Conservation (phyloP, 2,797 vertebrate genomes). For the Neopelma chrysocephalum region DNA sequence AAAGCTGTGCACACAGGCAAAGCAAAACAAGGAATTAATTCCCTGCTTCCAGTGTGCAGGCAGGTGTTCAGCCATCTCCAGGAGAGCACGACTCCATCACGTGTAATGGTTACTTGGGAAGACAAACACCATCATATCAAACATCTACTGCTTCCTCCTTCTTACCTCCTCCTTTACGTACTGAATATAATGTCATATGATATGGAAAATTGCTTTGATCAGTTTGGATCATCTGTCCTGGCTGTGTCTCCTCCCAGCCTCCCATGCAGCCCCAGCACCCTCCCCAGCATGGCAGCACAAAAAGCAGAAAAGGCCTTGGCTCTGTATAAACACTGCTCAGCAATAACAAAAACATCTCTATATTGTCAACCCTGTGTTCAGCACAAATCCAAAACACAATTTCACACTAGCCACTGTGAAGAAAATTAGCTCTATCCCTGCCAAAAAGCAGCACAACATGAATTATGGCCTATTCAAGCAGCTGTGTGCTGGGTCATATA, state of each 20-base stretch:
- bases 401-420: neutral
- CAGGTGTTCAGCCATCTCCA: neutral
- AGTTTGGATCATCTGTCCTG: neutral
- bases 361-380: neutral
- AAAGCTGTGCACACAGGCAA: neutral
- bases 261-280: neutral
- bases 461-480: neutral
- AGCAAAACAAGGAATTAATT: neutral
- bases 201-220: neutral
- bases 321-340: neutral
- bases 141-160: neutral
- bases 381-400: neutral
- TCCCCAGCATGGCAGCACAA: neutral
- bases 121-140: neutral
- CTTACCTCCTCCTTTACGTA: neutral
- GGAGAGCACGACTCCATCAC: neutral
- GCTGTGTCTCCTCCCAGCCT: neutral
- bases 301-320: neutral
- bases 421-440: neutral
- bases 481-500: neutral
- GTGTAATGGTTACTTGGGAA: neutral
- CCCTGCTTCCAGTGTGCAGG: fast-evolving
- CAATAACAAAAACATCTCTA: neutral
- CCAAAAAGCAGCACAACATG: neutral
- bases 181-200: neutral